These are phyloP conservation scores for Thecocarcelia acutangulata DNA, from an alignment of 2,888 invertebrate species.

Conservation along the genomic window DNA sequence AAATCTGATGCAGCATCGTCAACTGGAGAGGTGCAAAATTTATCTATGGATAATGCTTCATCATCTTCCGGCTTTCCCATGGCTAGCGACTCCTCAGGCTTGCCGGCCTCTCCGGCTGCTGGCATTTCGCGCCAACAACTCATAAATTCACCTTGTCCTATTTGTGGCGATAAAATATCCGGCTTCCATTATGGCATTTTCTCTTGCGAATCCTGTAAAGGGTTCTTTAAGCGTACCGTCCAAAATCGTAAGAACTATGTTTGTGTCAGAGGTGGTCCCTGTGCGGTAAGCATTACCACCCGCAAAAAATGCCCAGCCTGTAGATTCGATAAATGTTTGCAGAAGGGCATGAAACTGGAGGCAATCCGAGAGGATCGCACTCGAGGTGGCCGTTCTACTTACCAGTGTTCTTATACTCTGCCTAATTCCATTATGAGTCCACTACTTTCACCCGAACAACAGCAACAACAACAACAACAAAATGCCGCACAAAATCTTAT, in stretches of 20 bases:
- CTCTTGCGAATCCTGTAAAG: conserved; percentile 98
- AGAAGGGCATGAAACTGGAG: conserved; percentile 98
- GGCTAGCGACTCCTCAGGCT: conserved; percentile 72
- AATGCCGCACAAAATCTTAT: conserved; percentile 67
- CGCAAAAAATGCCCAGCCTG: conserved; percentile 98
- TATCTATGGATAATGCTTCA: conserved; percentile 75
- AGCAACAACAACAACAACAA: conserved; percentile 73
- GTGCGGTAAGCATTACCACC: conserved; percentile 95
- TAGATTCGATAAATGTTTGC: conserved; percentile 96
- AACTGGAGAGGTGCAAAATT: conserved; percentile 74
- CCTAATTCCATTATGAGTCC: conserved; percentile 86
- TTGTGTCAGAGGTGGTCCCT: conserved; percentile 93
- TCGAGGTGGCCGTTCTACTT: conserved; percentile 96
- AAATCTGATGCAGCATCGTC: conserved; percentile 32
- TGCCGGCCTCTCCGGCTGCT: conserved; percentile 82
- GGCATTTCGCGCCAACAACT: conserved; percentile 94
- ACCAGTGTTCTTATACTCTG: conserved; percentile 95
- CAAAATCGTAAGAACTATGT: conserved; percentile 98
- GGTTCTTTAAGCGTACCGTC: conserved; percentile 99
- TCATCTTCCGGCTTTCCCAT: conserved; percentile 75
- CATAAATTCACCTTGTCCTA: conserved; percentile 96
- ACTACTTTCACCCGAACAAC: conserved; percentile 81
- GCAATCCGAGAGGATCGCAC: conserved; percentile 97
- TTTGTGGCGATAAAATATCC: conserved; percentile 97
- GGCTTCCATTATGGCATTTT: conserved; percentile 99